Evolutionary conservation across 2,888 invertebrate genomes (phyloP), one percentile per base, ranked within the genome.

Genomic region (Diaperis boleti): DNA sequence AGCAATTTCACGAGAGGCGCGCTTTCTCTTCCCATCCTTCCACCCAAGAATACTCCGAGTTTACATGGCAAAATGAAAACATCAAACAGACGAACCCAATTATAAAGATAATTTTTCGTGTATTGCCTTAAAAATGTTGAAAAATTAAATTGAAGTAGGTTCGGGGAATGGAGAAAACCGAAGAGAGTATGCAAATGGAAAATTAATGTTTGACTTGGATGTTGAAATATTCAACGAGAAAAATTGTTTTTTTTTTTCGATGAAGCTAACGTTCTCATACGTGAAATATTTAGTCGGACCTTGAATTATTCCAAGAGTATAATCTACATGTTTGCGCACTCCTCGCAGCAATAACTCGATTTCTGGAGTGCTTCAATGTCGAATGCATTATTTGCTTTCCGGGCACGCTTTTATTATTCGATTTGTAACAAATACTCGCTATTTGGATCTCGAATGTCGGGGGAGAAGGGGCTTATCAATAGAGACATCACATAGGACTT

Each of bases 361-460:
- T 59, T 49, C 17, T 49, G 17, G 49, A 49, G 35, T 10, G 26
- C 35, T 15, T 50, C 52, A 14, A 29, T 26, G 52, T 52, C 52
- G 33, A 37, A 18, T 63, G 52, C 59, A 52, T 45, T 63, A 45
- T 63, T 59, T 63, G 45, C 63, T 52, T 63, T 63, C 59, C 17
- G 35, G 52, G 17, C 63, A 63, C 63, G 52, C 63, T 50, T 59
- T 63, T 63, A 63, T 63, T 65, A 65, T 65, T 54, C 64, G 42
- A 65, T 65, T 65, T 61, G 64, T 61, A 65, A 65, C 61, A 61
- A 66, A 69, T 68, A 66, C 65, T 54, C 41, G 68, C 42, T 60
- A 45, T 44, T 56, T 33, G 44, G 44, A 18, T 31, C 29, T 42
- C 13, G 18, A 31, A 59, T 41, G 50, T 41, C 26, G 44, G 20